Conservation (phyloP, 2,113 vertebrate species). For the Scytalopus superciliaris region DNA sequence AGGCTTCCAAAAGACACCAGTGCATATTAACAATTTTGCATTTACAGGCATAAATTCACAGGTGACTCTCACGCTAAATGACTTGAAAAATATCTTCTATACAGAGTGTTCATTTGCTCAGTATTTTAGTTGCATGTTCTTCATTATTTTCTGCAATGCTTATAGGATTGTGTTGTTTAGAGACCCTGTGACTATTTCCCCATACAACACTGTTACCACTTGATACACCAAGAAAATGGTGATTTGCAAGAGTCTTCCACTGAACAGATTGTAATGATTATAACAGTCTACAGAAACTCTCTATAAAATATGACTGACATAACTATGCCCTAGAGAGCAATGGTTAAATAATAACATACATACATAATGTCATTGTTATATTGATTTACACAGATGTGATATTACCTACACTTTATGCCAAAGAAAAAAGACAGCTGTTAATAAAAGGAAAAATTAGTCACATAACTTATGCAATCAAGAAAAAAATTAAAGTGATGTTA, state of each 20-base stretch:
- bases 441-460: not conserved
- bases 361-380: slow-evolving; percentile 5
- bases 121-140: not conserved
- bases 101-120: not conserved
- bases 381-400: slow-evolving; percentile 32
- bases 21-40: not conserved
- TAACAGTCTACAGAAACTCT: not conserved
- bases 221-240: not conserved
- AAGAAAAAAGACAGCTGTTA: not conserved
- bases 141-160: not conserved
- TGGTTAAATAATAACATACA: slow-evolving; percentile 50
- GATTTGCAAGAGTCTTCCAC: not conserved
- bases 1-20: slow-evolving; percentile 19
- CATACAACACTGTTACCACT: not conserved
- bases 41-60: not conserved
- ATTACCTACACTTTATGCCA: not conserved
- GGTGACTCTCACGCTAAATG: not conserved
- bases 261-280: not conserved
- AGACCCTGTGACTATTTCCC: not conserved
- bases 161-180: not conserved
- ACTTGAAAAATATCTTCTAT: not conserved
- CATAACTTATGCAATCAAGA: not conserved
- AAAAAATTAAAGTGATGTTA: not conserved
- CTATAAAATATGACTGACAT: slow-evolving; percentile 14
- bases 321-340: slow-evolving; percentile 22